A percentile compares a stretch with the other conserved stretches of the same genome.
phyloP scores from a whole-genome alignment of 2,888 invertebrate genomes.

The Gari tellinella region DNA sequence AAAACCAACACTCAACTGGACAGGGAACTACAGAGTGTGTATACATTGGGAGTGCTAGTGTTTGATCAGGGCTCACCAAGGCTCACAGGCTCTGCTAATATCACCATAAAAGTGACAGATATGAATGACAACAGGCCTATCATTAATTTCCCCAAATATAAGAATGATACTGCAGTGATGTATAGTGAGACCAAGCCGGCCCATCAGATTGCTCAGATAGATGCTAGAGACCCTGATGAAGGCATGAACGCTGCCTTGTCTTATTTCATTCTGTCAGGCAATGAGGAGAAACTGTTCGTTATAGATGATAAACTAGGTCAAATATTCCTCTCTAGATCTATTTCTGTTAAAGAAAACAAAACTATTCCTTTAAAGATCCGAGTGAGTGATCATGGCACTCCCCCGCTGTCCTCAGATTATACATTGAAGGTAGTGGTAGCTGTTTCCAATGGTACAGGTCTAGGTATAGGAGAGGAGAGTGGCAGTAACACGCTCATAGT shows the following conservation, averaged over 20 bases:
- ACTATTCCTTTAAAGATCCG: slow-evolving; percentile 62
- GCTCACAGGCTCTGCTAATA: slow-evolving; percentile 46
- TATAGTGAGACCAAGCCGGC: slow-evolving; percentile 63
- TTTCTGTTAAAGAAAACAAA: slow-evolving; percentile 47
- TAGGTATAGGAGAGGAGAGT: slow-evolving; percentile 28
- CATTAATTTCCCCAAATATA: slow-evolving; percentile 72
- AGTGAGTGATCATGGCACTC: slow-evolving; percentile 69
- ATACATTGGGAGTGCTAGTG: slow-evolving; percentile 61
- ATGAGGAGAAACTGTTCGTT: slow-evolving; percentile 60
- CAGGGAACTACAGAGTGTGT: slow-evolving; percentile 56
- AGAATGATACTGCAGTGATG: slow-evolving; percentile 71
- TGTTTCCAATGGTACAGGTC: slow-evolving; percentile 20
- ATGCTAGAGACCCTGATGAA: slow-evolving; percentile 62
- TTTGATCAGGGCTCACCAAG: slow-evolving; percentile 62
- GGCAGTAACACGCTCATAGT: slow-evolving; percentile 65
- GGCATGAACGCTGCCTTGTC: slow-evolving; percentile 54
- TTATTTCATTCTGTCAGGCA: slow-evolving; percentile 63
- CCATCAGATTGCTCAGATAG: slow-evolving; percentile 58
- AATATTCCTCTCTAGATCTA: slow-evolving; percentile 55
- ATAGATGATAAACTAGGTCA: slow-evolving; percentile 62
- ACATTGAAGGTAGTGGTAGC: slow-evolving; percentile 49
- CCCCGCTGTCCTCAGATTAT: slow-evolving; percentile 54
- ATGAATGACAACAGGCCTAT: slow-evolving; percentile 79
- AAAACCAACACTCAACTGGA: slow-evolving; percentile 61
- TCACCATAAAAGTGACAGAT: slow-evolving; percentile 71